Percentiles rank a stretch among this genome's conserved stretches.
Evolutionary conservation across 92 coral and sea anemone genomes (phyloP).

Genomic region (Chrysogorgia sp.): DNA sequence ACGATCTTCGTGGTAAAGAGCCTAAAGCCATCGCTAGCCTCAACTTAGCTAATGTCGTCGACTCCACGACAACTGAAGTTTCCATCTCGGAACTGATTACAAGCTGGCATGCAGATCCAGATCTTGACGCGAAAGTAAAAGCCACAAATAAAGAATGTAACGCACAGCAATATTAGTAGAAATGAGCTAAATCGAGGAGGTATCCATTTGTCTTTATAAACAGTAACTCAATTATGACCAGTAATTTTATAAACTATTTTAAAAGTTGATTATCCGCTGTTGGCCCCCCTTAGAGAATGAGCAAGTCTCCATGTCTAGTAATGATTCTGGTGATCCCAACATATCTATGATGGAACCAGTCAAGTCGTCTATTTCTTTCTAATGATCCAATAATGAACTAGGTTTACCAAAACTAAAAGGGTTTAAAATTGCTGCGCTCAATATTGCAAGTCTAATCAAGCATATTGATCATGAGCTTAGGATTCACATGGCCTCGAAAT

Average conservation of each 20-base stretch:
- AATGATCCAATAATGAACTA: conserved; percentile 5
- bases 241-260: background rate
- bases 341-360: background rate
- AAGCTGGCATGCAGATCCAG: conserved; percentile 24
- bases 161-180: background rate
- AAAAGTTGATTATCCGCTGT: conserved; percentile 9
- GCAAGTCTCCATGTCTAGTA: conserved; percentile 8
- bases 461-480: conserved; percentile 19
- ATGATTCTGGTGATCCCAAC: conserved; percentile 19
- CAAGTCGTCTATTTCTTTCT: background rate
- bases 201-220: background rate
- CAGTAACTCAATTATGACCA: conserved; percentile 3
- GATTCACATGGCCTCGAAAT: conserved; percentile 32
- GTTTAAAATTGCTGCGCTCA: conserved; percentile 3
- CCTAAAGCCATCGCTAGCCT: conserved; percentile 22
- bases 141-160: conserved; percentile 12
- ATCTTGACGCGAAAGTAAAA: conserved; percentile 11
- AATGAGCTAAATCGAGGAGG: conserved; percentile 18
- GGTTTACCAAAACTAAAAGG: conserved; percentile 16
- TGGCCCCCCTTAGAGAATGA: background rate
- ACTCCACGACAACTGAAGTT: conserved; percentile 9
- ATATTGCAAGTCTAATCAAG: conserved; percentile 9
- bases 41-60: conserved; percentile 14
- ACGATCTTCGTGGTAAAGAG: conserved; percentile 16
- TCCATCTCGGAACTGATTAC: conserved; percentile 21